These are phyloP conservation scores for Drosophila bipectinata DNA, from an alignment of 1,140 invertebrate species.

Conservation along the genomic window DNA sequence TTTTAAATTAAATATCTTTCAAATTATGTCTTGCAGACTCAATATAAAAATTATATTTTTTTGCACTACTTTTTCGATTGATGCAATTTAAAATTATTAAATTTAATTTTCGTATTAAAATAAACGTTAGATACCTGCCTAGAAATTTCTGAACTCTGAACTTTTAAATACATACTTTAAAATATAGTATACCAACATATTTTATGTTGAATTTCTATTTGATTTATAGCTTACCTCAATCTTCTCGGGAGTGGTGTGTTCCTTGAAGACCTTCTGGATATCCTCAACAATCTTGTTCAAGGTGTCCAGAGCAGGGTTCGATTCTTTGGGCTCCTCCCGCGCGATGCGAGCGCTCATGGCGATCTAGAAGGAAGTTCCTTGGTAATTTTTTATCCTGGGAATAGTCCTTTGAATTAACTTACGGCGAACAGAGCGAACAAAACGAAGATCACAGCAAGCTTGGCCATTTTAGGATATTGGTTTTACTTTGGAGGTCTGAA, in stretches of 20 bases:
- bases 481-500: slow-evolving; percentile 35
- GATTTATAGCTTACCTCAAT: not conserved
- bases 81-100: too few species aligned
- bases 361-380: slow-evolving; percentile 20
- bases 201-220: too few species aligned
- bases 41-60: too few species aligned
- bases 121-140: too few species aligned
- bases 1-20: too few species aligned
- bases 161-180: too few species aligned
- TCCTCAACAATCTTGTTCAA: fast-evolving
- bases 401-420: slow-evolving; percentile 21
- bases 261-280: fast-evolving
- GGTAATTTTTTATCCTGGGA: not conserved
- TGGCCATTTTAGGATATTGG: slow-evolving; percentile 54
- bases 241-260: not conserved
- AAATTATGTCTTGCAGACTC: too few species aligned
- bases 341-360: slow-evolving; percentile 36
- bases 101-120: too few species aligned
- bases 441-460: slow-evolving; percentile 60
- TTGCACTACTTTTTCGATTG: too few species aligned
- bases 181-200: too few species aligned
- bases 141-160: too few species aligned
- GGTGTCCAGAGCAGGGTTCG: fast-evolving
- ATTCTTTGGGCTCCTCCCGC: not conserved
- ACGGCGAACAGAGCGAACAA: slow-evolving; percentile 57